These are phyloP conservation scores for Helicoverpa armigera DNA, from an alignment of 1,140 invertebrate species.

Conservation along the genomic window DNA sequence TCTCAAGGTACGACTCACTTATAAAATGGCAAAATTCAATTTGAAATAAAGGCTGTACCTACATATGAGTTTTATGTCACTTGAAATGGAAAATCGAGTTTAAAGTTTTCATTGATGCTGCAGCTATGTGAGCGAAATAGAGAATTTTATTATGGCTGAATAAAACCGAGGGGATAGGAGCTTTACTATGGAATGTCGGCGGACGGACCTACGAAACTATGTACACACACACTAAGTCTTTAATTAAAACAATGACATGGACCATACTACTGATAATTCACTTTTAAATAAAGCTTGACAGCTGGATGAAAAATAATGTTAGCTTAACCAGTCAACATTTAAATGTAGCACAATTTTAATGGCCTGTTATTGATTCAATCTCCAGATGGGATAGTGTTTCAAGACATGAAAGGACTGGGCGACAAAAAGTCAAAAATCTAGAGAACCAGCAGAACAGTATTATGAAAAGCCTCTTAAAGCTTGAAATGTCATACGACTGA, in stretches of 20 bases:
- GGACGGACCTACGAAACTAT: background rate
- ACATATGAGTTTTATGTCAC: background rate
- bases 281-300: background rate
- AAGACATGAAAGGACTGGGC: too few relatives aligned
- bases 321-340: too few relatives aligned
- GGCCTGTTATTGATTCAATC: too few relatives aligned
- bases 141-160: conserved; percentile 20
- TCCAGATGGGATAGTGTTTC: too few relatives aligned
- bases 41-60: background rate
- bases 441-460: too few relatives aligned
- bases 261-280: background rate
- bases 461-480: background rate
- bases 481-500: background rate
- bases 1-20: background rate
- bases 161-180: conserved; percentile 18
- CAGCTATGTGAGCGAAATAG: conserved; percentile 9
- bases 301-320: too few relatives aligned
- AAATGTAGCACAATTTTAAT: too few relatives aligned
- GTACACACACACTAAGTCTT: conserved; percentile 15
- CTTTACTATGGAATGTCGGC: conserved; percentile 35
- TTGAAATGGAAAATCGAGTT: conserved; percentile 15
- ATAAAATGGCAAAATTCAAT: conserved; percentile 14
- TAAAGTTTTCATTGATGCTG: conserved; percentile 16
- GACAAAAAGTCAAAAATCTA: too few relatives aligned
- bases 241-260: conserved; percentile 7